phyloP scores from a whole-genome alignment of 2,888 invertebrate species.

The Zootermopsis nevadensis region DNA sequence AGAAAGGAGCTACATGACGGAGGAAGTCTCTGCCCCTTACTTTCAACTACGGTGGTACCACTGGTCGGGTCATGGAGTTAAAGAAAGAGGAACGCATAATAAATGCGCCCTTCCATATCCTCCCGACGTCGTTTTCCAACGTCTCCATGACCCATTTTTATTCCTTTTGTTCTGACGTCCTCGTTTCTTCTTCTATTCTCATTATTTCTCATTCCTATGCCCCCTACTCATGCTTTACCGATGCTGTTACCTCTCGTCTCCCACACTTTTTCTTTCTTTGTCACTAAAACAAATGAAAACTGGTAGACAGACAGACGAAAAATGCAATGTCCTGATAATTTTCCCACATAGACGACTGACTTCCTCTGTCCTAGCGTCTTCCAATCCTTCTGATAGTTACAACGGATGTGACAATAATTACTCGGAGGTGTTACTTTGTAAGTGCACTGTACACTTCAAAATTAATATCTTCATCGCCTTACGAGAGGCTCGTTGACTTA shows the following conservation, averaged over 20 bases:
- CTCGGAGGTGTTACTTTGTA: not conserved
- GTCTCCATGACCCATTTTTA: slow-evolving; percentile 29
- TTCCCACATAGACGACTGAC: not conserved
- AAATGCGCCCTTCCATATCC: slow-evolving; percentile 23
- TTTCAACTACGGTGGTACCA: slow-evolving; percentile 1
- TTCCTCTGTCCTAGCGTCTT: too few relatives aligned
- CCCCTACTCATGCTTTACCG: not conserved
- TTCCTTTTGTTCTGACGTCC: slow-evolving; percentile 39
- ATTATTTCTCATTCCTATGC: slow-evolving; percentile 28
- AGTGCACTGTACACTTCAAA: not conserved
- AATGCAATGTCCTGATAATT: not conserved
- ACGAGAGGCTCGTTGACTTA: too few relatives aligned
- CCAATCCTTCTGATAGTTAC: not conserved
- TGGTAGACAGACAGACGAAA: not conserved
- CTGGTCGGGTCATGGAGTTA: not conserved
- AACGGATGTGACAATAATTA: not conserved
- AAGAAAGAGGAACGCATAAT: slow-evolving; percentile 13
- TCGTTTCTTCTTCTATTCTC: slow-evolving; percentile 23
- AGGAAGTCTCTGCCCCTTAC: not conserved
- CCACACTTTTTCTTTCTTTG: not conserved
- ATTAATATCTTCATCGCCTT: too few relatives aligned
- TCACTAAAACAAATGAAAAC: not conserved
- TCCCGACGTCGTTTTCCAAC: slow-evolving; percentile 21
- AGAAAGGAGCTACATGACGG: not conserved
- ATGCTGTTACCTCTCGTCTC: not conserved